Evolutionary conservation across 2,888 invertebrate genomes (phyloP).

Genomic region (Chironomus tentans): DNA sequence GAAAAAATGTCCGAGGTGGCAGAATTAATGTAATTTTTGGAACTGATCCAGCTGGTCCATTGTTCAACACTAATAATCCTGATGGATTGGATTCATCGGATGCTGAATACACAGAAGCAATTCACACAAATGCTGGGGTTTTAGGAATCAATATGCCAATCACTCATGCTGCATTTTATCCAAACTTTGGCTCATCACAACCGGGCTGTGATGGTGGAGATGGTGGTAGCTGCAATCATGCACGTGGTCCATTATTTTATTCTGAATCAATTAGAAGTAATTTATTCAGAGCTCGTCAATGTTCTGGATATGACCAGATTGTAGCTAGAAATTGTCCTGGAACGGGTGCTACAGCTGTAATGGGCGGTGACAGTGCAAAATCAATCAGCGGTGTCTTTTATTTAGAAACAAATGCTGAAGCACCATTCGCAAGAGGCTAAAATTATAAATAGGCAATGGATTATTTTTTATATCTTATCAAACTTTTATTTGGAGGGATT

Average conservation of each 20-base stretch:
- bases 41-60: constrained; percentile 33
- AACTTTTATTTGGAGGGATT: no score
- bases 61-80: constrained; percentile 32
- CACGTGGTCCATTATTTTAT: constrained; percentile 40
- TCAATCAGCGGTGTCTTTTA: constrained; percentile 34
- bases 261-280: constrained; percentile 37
- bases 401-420: constrained; percentile 33
- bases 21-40: constrained; percentile 46
- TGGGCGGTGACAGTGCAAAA: constrained; percentile 34
- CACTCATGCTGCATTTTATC: constrained; percentile 44
- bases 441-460: neutral
- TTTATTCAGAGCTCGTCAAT: constrained; percentile 36
- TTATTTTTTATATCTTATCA: no score
- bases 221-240: constrained; percentile 41
- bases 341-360: neutral
- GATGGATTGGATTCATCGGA: constrained; percentile 34
- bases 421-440: constrained; percentile 34
- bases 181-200: constrained; percentile 41
- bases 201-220: constrained; percentile 43
- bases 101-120: constrained; percentile 37
- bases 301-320: constrained; percentile 32
- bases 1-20: constrained; percentile 47
- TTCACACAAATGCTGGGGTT: constrained; percentile 37
- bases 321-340: constrained; percentile 30
- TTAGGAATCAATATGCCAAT: constrained; percentile 37